Base-by-base conservation (phyloP, 2,888 invertebrate genomes). In the Notodonta ziczac region DNA sequence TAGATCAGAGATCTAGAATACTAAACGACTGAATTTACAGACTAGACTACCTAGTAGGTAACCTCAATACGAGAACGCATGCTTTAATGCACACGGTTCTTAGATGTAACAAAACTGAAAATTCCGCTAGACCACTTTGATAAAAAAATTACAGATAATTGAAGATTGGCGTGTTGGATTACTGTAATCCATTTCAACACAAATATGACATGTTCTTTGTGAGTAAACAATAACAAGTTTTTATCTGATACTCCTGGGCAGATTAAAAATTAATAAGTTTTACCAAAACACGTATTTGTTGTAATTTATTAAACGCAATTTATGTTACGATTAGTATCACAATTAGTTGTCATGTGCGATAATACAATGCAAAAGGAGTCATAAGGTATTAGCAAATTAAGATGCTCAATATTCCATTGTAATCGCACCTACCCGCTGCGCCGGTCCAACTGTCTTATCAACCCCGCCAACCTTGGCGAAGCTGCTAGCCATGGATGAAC, bases 401-500 rank as follows among this genome's bases (percentile, higher is more conserved):
- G 42, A 42, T 9, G 42, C 42, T 42, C 42, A 42, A 42, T 42
- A 8, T 42, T 42, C 42, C 42, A 12, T 42, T 42, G 4, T 8
- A 9, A 4, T 10, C 42, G 44, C 13, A 44, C 13, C 13, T 46
- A n/a, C n/a, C n/a, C 46, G 13, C 5, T 42, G 46, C 2, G 46
- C 70, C 58, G 56, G 63, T 51, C 32, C 44, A 5, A 4, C 14
- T 50, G 48, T 56, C 52, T 63, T 64, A 72, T 70, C 73, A 46
- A 59, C 40, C 55, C 55, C 16, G 44, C n/a, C 57, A 63, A 60
- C 63, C 73, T 69, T 73, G 70, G 56, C 53, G 61, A 74, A 72
- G 63, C 55, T 60, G 72, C 63, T 67, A 58, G 66, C 72, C 73
- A 72, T 70, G 72, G 59, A 64, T 60, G 62, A 65, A 62, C 58